These are phyloP conservation scores for Telmatochromis sp. DNA, from an alignment of 2,113 vertebrate genomes.

Conservation along the genomic window DNA sequence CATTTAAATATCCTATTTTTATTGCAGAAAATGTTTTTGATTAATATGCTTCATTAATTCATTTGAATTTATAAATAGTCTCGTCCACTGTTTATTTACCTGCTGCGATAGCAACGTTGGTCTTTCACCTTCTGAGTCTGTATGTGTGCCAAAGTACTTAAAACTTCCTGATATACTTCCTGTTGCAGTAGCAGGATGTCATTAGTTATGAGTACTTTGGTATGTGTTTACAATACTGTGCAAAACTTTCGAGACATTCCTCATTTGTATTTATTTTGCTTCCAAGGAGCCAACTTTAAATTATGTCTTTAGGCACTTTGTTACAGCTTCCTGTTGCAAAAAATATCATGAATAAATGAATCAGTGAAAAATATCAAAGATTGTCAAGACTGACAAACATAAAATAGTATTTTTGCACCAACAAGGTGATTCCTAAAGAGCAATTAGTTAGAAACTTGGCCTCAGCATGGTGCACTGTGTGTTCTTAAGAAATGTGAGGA, in stretches of 20 bases:
- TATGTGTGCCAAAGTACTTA: neutral
- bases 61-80: neutral
- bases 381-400: neutral
- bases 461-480: neutral
- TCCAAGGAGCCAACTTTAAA: neutral
- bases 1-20: neutral
- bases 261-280: neutral
- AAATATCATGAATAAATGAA: neutral
- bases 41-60: neutral
- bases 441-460: neutral
- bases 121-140: neutral
- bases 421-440: neutral
- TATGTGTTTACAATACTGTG: neutral
- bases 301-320: neutral
- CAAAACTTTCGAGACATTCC: neutral
- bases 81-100: accelerated
- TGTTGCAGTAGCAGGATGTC: neutral
- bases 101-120: neutral
- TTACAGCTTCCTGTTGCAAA: neutral
- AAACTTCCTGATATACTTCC: neutral
- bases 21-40: neutral
- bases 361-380: neutral
- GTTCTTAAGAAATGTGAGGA: neutral
- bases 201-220: neutral
- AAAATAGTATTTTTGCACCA: neutral